phyloP scores from a whole-genome alignment of 2,888 invertebrate genomes.

The Trachelus troglodyta region DNA sequence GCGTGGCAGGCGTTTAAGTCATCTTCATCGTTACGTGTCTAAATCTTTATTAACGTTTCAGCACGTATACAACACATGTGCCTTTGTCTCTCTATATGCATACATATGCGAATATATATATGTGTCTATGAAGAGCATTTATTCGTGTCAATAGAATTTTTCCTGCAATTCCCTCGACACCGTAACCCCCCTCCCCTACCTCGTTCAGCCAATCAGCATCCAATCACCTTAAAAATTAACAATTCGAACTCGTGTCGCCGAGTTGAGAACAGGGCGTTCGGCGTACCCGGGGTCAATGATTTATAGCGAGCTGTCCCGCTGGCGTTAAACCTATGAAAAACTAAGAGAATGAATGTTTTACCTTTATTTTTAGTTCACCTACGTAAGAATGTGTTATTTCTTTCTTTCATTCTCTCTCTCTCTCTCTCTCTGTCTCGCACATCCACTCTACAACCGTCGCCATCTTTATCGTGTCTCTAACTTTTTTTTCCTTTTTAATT shows the following conservation, averaged over 20 bases:
- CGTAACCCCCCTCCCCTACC: too few relatives aligned
- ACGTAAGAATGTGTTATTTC: conserved; percentile 31
- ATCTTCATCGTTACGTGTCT: conserved; percentile 31
- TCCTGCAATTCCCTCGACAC: neutral
- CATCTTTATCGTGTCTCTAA: neutral
- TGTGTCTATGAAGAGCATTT: neutral
- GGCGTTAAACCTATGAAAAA: conserved; percentile 59
- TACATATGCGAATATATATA: neutral
- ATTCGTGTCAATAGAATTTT: neutral
- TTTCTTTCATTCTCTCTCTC: conserved; percentile 8
- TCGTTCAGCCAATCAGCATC: neutral
- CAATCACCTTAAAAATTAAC: neutral
- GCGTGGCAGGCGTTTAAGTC: conserved; percentile 48
- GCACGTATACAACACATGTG: neutral
- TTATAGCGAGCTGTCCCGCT: conserved; percentile 55
- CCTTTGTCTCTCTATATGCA: neutral
- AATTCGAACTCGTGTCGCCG: conserved; percentile 13
- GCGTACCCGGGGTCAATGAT: conserved; percentile 55
- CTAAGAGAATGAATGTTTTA: conserved; percentile 58
- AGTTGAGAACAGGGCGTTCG: conserved; percentile 61
- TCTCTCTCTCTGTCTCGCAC: conserved; percentile 16
- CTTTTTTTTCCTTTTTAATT: conserved; percentile 4
- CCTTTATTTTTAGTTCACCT: conserved; percentile 24
- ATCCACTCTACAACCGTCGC: neutral
- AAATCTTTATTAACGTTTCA: neutral